Conservation (phyloP, 2,888 invertebrate genomes). For the Gibbula magus region DNA sequence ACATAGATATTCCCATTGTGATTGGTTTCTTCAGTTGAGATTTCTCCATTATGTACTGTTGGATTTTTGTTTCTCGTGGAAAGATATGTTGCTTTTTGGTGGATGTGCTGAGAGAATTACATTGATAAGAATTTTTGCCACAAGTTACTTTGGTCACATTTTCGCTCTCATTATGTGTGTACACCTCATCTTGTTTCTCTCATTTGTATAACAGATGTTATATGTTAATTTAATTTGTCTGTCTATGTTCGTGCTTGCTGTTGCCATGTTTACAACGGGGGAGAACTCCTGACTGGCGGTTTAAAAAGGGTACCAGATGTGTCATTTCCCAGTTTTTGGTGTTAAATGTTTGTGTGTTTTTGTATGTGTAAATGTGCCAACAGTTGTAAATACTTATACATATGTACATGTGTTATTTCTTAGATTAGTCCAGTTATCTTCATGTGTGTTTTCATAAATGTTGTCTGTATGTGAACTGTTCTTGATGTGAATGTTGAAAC, state of each 20-base stretch:
- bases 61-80: background rate
- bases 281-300: background rate
- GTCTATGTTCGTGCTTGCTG: background rate
- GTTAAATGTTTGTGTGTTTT: slow-evolving; percentile 10
- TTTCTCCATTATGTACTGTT: background rate
- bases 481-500: background rate
- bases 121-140: background rate
- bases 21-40: slow-evolving; percentile 5
- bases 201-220: background rate
- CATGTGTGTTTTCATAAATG: background rate
- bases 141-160: slow-evolving; percentile 23
- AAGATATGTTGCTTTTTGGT: background rate
- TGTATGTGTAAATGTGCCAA: background rate
- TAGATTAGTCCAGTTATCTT: background rate
- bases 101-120: background rate
- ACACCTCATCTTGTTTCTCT: background rate
- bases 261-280: background rate
- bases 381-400: slow-evolving; percentile 1
- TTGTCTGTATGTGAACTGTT: background rate
- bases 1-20: background rate
- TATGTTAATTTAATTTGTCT: slow-evolving; percentile 1
- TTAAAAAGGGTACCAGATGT: background rate
- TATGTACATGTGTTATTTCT: background rate
- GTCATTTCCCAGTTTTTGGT: background rate
- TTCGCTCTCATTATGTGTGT: background rate